Conservation (phyloP, 2,797 vertebrate genomes). For the Octomys mimax region DNA sequence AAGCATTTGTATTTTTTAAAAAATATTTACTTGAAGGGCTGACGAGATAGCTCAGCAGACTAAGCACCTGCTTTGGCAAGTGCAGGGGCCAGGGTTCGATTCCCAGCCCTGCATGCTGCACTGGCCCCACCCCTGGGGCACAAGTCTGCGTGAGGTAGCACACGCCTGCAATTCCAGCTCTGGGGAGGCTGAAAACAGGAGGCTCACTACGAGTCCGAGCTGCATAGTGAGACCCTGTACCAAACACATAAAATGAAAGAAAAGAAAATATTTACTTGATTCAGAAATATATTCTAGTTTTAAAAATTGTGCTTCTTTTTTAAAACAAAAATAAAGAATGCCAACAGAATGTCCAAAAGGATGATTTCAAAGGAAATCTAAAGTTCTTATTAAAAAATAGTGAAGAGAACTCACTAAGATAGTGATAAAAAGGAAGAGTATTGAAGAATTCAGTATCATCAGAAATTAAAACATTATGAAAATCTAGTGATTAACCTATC, state of each 20-base stretch:
- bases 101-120: too few species aligned
- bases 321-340: neutral
- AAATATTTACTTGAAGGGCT: neutral
- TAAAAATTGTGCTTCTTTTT: too few species aligned
- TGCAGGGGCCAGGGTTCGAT: too few species aligned
- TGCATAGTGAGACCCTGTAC: too few species aligned
- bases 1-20: neutral
- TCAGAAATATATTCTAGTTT: neutral
- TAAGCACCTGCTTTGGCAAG: too few species aligned
- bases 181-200: too few species aligned
- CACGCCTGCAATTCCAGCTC: too few species aligned
- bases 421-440: neutral
- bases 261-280: neutral
- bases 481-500: neutral
- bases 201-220: too few species aligned
- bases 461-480: neutral
- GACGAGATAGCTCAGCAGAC: too few species aligned
- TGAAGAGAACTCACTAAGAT: neutral
- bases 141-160: too few species aligned
- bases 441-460: neutral
- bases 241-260: too few species aligned
- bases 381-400: neutral
- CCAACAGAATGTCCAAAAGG: neutral
- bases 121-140: too few species aligned
- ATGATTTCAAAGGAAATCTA: neutral